Evolutionary conservation across 35 echinoderm and acorn worm genomes (phyloP).

Genomic region (Chiridota heheva): DNA sequence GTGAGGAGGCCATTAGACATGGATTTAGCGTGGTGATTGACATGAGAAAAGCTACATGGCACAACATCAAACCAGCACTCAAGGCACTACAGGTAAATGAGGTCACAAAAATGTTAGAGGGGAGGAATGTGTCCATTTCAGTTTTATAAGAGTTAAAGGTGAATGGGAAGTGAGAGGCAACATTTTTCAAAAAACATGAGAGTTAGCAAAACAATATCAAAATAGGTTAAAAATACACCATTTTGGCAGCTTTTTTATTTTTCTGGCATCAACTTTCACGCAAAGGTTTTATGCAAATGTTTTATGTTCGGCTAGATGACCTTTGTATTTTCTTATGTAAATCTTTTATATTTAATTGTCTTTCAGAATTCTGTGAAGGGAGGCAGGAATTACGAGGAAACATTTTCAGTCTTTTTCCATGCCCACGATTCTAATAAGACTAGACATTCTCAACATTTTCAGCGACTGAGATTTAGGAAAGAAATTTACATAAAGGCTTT

Average conservation of each 20-base stretch:
- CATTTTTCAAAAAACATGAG: neutral
- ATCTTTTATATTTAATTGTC: too few species aligned
- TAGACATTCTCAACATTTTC: too few species aligned
- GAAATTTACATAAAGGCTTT: too few species aligned
- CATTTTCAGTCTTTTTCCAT: too few species aligned
- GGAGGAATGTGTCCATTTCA: neutral
- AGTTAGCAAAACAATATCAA: neutral
- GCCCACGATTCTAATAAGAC: too few species aligned
- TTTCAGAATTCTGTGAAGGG: too few species aligned
- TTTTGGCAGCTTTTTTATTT: neutral
- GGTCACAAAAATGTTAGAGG: neutral
- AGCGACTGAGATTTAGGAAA: too few species aligned
- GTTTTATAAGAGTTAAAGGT: neutral
- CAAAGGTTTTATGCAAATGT: too few species aligned
- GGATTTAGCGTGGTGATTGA: conserved; percentile 97
- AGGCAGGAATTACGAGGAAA: too few species aligned
- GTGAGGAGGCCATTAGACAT: conserved; percentile 79
- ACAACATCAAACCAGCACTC: conserved; percentile 75
- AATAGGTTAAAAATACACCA: neutral
- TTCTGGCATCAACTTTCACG: neutral
- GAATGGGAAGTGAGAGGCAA: neutral
- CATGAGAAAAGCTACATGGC: conserved; percentile 89
- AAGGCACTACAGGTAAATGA: conserved; percentile 83
- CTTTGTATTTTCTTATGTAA: too few species aligned
- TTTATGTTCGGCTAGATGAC: too few species aligned